A percentile compares a stretch with the other conserved stretches of the same genome.
Conservation (phyloP, 2,888 invertebrate species). For the Orthosia incerta region DNA sequence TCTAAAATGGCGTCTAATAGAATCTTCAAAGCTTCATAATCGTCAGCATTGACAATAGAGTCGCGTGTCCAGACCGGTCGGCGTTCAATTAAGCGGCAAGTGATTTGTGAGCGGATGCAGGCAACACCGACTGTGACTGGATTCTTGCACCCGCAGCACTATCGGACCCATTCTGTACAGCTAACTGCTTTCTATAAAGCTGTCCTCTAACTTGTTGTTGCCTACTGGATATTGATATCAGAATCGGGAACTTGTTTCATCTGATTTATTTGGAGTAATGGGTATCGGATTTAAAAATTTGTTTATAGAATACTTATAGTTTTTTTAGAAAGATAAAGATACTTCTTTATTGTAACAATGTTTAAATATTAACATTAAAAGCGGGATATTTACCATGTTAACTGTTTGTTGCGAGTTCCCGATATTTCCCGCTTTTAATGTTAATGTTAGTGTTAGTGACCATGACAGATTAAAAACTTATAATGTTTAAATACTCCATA, state of each 20-base stretch:
- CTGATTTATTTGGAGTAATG: slow-evolving; percentile 53
- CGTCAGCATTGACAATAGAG: slow-evolving; percentile 53
- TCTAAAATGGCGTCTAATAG: slow-evolving; percentile 34
- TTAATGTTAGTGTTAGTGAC: too few relatives aligned
- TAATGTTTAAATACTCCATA: too few relatives aligned
- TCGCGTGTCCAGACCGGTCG: slow-evolving; percentile 61
- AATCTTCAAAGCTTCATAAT: slow-evolving; percentile 59
- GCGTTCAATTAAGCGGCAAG: slow-evolving; percentile 64
- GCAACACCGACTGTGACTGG: slow-evolving; percentile 62
- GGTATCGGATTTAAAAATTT: background rate
- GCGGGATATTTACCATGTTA: too few relatives aligned
- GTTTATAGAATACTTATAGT: background rate
- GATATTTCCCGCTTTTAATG: too few relatives aligned
- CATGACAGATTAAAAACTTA: too few relatives aligned
- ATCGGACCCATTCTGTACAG: slow-evolving; percentile 64
- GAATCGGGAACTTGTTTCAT: slow-evolving; percentile 45
- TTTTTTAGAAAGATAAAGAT: background rate
- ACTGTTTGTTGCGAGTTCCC: too few relatives aligned
- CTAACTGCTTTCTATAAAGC: slow-evolving; percentile 72
- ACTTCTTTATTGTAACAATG: background rate
- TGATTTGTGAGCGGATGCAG: slow-evolving; percentile 76
- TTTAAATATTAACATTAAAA: too few relatives aligned
- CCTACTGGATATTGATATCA: slow-evolving; percentile 54
- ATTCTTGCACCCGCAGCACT: slow-evolving; percentile 68
- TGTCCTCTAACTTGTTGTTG: slow-evolving; percentile 58